Base-by-base conservation (phyloP, 2,888 invertebrate genomes). In the Lymantria dispar region DNA sequence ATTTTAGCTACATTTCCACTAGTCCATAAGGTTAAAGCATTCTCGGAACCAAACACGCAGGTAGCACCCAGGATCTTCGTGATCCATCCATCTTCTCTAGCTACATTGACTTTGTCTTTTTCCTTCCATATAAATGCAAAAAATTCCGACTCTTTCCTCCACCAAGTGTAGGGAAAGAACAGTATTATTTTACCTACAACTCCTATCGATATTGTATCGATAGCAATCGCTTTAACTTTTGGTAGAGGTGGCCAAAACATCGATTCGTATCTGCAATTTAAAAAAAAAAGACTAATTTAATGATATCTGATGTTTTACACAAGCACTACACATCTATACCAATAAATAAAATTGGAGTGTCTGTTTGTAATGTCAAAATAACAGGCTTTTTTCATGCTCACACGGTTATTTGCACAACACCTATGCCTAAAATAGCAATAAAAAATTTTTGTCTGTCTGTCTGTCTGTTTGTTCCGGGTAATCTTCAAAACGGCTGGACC, bases 121-220 rank as follows among this genome's bases (percentile, higher is more conserved):
- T 43, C 69, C 7, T 65, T 81, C 93, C 93, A 93, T 0, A 93
- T 40, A 12, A 93, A 85, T 0, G 62, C 65, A 14, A 39, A 44
- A 11, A 38, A 13, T 15, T 8, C n/a, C n/a, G 22, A 52, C 0
- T 51, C 64, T 7, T 77, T 72, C 0, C 87, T 81, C 95, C 95
- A 96, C 94, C 95, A 95, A 2, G 87, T 82, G 8, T 86, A 71
- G 0, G 93, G 84, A 74, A 95, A 96, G 37, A 91, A 85, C 0
- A 96, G 64, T 45, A 93, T 92, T 22, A 96, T 92, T 83, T 96
- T 96, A 54, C 93, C 92, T 0, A 94, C 93, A 0, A 92, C 92
- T 0, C 95, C 96, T 60, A 94, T 93, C 0, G 93, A 91, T 42
- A 95, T 74, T 13, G 83, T 81, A 75, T 93, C 67, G 29, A 95